Base-by-base conservation (phyloP, 2,888 invertebrate species). In the Meliscaeva auricollis region DNA sequence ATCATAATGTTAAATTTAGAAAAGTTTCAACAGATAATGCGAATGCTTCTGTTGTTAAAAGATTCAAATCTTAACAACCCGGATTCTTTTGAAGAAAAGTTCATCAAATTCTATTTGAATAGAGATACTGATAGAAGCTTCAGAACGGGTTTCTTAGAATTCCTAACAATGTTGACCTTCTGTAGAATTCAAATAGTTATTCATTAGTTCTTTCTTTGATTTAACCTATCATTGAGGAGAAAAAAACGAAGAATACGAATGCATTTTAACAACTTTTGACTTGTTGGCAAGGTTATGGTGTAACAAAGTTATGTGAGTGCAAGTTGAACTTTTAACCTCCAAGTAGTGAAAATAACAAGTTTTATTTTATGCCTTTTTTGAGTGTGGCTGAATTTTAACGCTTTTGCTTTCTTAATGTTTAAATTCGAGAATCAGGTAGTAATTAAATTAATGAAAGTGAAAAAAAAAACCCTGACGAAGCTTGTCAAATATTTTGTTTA, bases 391-490 rank as follows among this genome's bases (percentile, higher is more conserved):
- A 35, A 2, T 41, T 9, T 38, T 58, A 38, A 22, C n/a, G 17
- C 58, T 60, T 60, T 60, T 41, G 22, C 58, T 60, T 60, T 60
- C 35, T 60, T 20, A 5, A 7, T 38, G 13, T 6, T 58, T 3
- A 20, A 60, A 20, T 35, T 60, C 1, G 0, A n/a, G 20, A 60
- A 38, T 38, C 20, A 32, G 8, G 58, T 4, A 3, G 20, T 50
- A 41, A 60, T 60, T 60, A 60, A 60, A 8, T 60, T 38, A 60
- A 60, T 41, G 58, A 60, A 60, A 60, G 58, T 60, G 58, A 60
- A 60, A 60, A 38, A n/a, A 6, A 38, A 38, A 20, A 30, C 13
- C 50, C 7, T 52, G 0, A n/a, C n/a, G 7, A 22, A 26, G 9
- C 2, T 54, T 13, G 20, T 56, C 56, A 56, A 56, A 35, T 56